A percentile compares a stretch with the other conserved stretches of the same genome.
Evolutionary conservation across 2,113 vertebrate species (phyloP).

Genomic region (Callopanchax toddi): DNA sequence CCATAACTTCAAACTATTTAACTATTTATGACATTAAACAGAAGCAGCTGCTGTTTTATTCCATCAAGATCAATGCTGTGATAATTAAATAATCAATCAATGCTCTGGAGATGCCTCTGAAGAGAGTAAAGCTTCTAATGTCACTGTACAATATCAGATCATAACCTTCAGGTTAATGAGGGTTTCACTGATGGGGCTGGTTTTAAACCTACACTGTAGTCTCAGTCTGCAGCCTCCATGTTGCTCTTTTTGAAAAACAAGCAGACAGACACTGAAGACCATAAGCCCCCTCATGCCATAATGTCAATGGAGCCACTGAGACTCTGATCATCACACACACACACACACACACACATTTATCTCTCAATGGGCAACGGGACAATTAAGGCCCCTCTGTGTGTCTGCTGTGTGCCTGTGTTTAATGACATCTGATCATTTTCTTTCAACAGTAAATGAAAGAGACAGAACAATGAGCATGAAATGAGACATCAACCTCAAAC

Average conservation of each 20-base stretch:
- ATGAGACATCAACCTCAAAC: slow-evolving; percentile 25
- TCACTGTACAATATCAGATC: slow-evolving; percentile 23
- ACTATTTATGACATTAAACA: too few relatives aligned
- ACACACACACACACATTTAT: slow-evolving; percentile 65
- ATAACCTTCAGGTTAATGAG: slow-evolving; percentile 62
- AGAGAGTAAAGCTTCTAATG: slow-evolving; percentile 14
- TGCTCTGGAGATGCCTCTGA: slow-evolving; percentile 8
- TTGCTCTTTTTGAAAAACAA: slow-evolving; percentile 51
- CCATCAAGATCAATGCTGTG: not conserved
- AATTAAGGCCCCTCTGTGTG: slow-evolving; percentile 37
- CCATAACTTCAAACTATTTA: too few relatives aligned
- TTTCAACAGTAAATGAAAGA: slow-evolving; percentile 32
- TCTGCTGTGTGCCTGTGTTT: slow-evolving; percentile 10
- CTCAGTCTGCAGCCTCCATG: slow-evolving; percentile 34
- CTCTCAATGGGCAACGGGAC: slow-evolving; percentile 53
- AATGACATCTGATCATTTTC: slow-evolving; percentile 47
- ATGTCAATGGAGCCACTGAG: slow-evolving; percentile 59
- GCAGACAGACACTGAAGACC: slow-evolving; percentile 42
- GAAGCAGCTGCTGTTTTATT: not conserved
- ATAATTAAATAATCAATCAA: slow-evolving; percentile 36
- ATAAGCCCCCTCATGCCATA: slow-evolving; percentile 56
- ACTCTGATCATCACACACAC: slow-evolving; percentile 71
- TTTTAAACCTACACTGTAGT: too few relatives aligned
- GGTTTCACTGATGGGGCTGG: slow-evolving; percentile 41
- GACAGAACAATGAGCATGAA: slow-evolving; percentile 26